Evolutionary conservation across 1,140 invertebrate species (phyloP).

Genomic region (Prorops nasuta): DNA sequence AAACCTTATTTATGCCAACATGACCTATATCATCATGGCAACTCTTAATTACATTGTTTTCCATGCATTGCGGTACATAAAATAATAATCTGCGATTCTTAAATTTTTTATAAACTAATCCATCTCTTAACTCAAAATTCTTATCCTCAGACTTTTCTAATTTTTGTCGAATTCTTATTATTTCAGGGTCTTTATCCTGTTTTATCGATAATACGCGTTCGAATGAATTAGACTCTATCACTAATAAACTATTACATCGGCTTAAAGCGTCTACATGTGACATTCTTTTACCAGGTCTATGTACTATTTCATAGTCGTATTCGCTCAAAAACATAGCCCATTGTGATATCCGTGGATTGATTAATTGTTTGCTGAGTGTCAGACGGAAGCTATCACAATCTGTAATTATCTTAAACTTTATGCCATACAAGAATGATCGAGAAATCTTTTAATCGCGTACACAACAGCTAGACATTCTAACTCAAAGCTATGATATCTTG

Average conservation of each 20-base stretch:
- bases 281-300: neutral
- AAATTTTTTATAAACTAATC: neutral
- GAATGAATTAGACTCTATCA: neutral
- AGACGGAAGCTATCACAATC: conserved; percentile 17
- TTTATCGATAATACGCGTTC: neutral
- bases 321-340: neutral
- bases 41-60: neutral
- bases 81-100: neutral
- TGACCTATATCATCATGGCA: neutral
- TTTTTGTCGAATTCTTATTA: neutral
- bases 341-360: neutral
- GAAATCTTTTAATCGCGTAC: conserved; percentile 26
- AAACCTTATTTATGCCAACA: neutral
- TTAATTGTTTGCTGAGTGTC: neutral
- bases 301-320: neutral
- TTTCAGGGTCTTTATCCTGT: neutral
- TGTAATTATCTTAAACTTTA: conserved; percentile 16
- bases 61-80: neutral
- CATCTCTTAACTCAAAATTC: neutral
- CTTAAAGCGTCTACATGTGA: neutral
- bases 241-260: neutral
- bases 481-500: conserved; percentile 32
- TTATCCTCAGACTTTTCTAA: neutral
- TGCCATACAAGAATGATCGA: conserved; percentile 13
- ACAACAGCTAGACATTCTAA: conserved; percentile 27